These are phyloP conservation scores for Nomada ferruginata DNA, from an alignment of 2,888 invertebrate species.

Conservation along the genomic window DNA sequence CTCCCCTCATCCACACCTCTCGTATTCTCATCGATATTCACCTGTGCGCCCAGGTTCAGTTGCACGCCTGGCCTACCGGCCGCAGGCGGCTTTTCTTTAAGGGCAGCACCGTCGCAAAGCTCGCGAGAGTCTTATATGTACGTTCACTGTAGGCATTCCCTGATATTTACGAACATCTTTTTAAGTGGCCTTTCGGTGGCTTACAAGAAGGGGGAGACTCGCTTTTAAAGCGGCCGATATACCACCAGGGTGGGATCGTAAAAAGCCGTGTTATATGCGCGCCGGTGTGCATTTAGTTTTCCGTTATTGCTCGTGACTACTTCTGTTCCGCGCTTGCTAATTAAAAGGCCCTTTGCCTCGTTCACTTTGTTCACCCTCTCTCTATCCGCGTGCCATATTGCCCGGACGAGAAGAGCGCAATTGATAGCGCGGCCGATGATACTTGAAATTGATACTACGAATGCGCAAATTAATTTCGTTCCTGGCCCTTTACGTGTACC, in stretches of 20 bases:
- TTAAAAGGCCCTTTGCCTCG: conserved; percentile 20
- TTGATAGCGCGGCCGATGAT: conserved; percentile 35
- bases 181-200: background rate
- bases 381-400: conserved; percentile 6
- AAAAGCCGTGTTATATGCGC: conserved; percentile 22
- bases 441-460: conserved; percentile 20
- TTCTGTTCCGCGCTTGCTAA: conserved; percentile 33
- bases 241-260: conserved; percentile 3
- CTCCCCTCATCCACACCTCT: conserved; percentile 11
- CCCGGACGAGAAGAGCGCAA: conserved; percentile 10
- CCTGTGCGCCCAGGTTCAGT: conserved; percentile 54
- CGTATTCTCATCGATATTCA: conserved; percentile 61
- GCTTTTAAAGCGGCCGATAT: conserved; percentile 14
- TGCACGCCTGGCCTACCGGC: conserved; percentile 64
- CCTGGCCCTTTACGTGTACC: conserved; percentile 7
- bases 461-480: conserved; percentile 32
- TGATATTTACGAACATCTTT: conserved; percentile 27
- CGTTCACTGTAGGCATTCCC: conserved; percentile 9
- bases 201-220: background rate
- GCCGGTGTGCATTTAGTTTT: conserved; percentile 32
- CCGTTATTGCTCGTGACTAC: conserved; percentile 33
- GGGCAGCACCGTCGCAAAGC: conserved; percentile 26
- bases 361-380: no score
- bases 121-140: conserved; percentile 21
- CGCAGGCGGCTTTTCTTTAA: conserved; percentile 56